These are phyloP conservation scores for Folsomia candida DNA, from an alignment of 2,888 invertebrate genomes.

Conservation along the genomic window DNA sequence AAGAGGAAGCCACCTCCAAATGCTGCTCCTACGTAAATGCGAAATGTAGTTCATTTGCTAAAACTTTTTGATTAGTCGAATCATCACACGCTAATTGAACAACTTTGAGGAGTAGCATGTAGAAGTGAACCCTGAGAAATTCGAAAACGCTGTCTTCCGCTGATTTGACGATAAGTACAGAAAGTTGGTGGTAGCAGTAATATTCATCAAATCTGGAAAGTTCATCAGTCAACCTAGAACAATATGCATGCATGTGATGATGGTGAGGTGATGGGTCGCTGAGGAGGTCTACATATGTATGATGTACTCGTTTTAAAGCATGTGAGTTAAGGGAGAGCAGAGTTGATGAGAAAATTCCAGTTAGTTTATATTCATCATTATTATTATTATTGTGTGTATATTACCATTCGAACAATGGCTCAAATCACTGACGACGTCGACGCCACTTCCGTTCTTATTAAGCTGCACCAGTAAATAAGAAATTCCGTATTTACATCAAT, in stretches of 20 bases:
- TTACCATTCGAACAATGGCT: neutral
- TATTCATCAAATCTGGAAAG: conserved; percentile 43
- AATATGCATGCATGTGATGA: conserved; percentile 3
- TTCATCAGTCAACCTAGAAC: conserved; percentile 18
- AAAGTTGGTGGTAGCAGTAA: conserved; percentile 4
- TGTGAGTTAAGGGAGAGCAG: neutral
- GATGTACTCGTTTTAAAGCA: no score
- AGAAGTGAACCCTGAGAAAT: conserved; percentile 32
- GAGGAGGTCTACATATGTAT: neutral
- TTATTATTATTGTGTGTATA: neutral
- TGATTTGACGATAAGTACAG: conserved; percentile 37
- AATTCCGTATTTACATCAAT: conserved; percentile 7
- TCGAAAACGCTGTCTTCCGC: conserved; percentile 45
- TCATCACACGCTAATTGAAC: no score
- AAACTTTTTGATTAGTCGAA: conserved; percentile 6
- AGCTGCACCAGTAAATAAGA: neutral
- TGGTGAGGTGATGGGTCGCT: no score
- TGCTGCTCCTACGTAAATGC: neutral
- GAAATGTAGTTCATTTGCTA: conserved; percentile 9
- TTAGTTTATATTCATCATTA: conserved; percentile 5
- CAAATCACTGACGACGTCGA: neutral
- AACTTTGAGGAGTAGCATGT: conserved; percentile 18
- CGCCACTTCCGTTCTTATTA: neutral
- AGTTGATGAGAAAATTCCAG: conserved; percentile 31
- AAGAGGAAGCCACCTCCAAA: conserved; percentile 26